Base-by-base conservation (phyloP, 2,113 vertebrate species). In the Alectura lathami region DNA sequence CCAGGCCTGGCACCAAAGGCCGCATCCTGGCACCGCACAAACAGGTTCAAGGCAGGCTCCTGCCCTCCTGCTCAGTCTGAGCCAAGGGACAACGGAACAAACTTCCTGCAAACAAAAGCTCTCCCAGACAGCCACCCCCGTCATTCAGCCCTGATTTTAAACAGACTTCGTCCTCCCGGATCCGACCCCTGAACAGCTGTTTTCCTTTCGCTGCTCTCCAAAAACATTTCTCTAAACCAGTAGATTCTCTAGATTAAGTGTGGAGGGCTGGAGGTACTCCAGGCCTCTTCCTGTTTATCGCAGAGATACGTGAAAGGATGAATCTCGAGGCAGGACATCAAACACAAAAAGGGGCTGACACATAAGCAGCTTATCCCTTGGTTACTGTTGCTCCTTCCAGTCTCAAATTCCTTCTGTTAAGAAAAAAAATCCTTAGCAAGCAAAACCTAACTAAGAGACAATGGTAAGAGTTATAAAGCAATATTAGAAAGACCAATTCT, bases 401-500 rank as follows among this genome's bases (percentile, higher is more conserved):
- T 8, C 91, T 79, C 86, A 89, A 94, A 91, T 94, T 94, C 80
- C 13, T 95, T 66, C 82, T 88, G 90, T 83, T 68, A 87, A 51
- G 74, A 32, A 92, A 93, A 53, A 47, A 90, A 90, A 73, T 27
- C 85, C 88, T 75, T 51, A 87, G 86, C 76, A 91, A 95, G 88
- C 87, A 95, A 90, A 94, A 93, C 27, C 17, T n/a, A 93, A 88
- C 79, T 13, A 73, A 51, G 86, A 89, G 93, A 83, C 92, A 96
- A 93, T 20, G 81, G 57, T 75, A 88, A 63, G 93, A 86, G 79
- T 32, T 93, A 86, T 91, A 96, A 79, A 84, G 91, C 74, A 66
- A 70, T 24, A 84, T 69, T 80, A 90, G 43, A 64, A 77, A 68
- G 69, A 74, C 36, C 69, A 78, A 68, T 68, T 63, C 54, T 66